A percentile compares a stretch with the other conserved stretches of the same genome.
Evolutionary conservation across 2,113 vertebrate genomes (phyloP).

Genomic region (Eptesicus fuscus): DNA sequence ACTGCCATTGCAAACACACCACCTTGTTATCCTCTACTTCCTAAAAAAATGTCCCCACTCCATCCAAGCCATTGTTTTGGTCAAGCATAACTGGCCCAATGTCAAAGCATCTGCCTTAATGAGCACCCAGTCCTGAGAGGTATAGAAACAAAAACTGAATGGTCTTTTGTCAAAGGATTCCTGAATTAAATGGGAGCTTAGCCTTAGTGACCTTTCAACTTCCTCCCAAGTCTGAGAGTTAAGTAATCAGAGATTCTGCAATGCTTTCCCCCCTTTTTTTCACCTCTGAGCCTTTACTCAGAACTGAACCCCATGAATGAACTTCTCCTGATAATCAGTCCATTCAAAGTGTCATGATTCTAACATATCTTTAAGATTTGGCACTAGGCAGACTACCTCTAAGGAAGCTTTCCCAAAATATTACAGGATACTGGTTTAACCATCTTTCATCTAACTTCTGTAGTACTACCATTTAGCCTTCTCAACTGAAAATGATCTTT

Average conservation of each 20-base stretch:
- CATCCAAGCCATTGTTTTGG: constrained; percentile 16
- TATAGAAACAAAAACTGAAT: not conserved
- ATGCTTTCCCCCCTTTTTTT: not conserved
- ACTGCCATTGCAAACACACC: not conserved
- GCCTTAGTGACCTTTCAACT: not conserved
- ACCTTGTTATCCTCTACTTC: not conserved
- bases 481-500: not conserved
- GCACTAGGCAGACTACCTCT: not conserved
- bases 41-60: not conserved
- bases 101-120: not conserved
- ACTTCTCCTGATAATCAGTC: not conserved
- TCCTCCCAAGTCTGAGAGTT: not conserved
- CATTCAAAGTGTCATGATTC: constrained; percentile 22
- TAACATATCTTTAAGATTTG: constrained; percentile 37
- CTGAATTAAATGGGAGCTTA: constrained; percentile 16
- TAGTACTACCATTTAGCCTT: not conserved
- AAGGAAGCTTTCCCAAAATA: constrained; percentile 6
- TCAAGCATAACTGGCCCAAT: not conserved
- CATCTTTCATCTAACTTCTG: not conserved
- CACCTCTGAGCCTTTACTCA: not conserved
- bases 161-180: not conserved
- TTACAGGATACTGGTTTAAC: not conserved
- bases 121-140: not conserved
- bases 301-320: not conserved
- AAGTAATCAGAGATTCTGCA: not conserved